These are phyloP conservation scores for Rotaria macrura DNA, from an alignment of 2,888 invertebrate genomes.

Conservation along the genomic window DNA sequence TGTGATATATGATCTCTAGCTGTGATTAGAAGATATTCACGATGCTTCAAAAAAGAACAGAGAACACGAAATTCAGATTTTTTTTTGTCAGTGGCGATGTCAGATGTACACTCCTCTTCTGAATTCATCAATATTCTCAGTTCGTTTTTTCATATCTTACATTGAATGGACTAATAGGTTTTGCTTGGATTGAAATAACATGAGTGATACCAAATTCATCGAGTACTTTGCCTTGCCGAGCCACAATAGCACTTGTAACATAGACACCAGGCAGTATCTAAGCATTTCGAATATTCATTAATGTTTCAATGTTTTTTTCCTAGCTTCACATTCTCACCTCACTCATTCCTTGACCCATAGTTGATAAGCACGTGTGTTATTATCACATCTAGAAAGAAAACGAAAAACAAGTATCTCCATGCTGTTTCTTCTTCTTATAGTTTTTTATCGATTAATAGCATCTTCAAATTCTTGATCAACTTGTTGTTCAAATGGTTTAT, in stretches of 20 bases:
- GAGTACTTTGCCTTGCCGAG: background rate
- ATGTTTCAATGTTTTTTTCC: background rate
- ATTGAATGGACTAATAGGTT: background rate
- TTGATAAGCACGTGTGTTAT: background rate
- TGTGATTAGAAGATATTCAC: constrained; percentile 84
- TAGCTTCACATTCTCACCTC: background rate
- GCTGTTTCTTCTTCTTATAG: background rate
- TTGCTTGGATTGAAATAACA: constrained; percentile 10
- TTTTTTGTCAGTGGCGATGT: too few species aligned
- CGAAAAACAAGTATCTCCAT: background rate
- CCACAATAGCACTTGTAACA: background rate
- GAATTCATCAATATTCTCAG: too few species aligned
- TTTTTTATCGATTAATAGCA: background rate
- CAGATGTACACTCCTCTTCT: too few species aligned
- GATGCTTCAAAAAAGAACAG: constrained; percentile 67
- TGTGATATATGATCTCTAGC: constrained; percentile 90
- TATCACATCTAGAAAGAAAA: background rate
- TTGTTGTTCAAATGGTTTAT: background rate
- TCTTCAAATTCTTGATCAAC: background rate
- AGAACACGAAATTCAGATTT: constrained; percentile 29
- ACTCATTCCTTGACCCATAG: constrained; percentile 7
- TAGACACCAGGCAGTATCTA: background rate
- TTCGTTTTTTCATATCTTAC: too few species aligned
- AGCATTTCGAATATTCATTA: background rate
- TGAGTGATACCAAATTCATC: constrained; percentile 16